phyloP scores from a whole-genome alignment of 2,888 invertebrate genomes.

The Hecatera dysodea region DNA sequence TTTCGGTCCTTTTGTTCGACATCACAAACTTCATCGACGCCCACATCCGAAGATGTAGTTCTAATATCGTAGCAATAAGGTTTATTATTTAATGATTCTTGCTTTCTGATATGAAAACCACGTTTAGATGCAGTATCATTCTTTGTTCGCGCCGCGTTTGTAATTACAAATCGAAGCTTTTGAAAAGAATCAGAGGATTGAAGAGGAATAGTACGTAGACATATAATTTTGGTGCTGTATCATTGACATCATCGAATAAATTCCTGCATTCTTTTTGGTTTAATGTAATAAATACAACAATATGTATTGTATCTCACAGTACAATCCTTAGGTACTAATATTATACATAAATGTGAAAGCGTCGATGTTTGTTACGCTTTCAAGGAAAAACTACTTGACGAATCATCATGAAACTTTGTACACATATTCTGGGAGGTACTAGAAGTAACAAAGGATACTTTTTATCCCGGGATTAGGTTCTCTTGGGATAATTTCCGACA shows the following conservation, averaged over 20 bases:
- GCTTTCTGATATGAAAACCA: conserved; percentile 23
- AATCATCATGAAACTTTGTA: no score
- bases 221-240: conserved; percentile 66
- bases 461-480: no score
- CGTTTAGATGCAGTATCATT: conserved; percentile 48
- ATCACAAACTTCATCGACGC: conserved; percentile 35
- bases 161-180: conserved; percentile 72
- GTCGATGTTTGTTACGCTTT: no score
- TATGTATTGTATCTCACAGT: no score
- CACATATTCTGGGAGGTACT: no score
- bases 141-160: conserved; percentile 73
- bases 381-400: no score
- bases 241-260: conserved; percentile 42
- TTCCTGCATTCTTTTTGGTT: conserved; percentile 35
- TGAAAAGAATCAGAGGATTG: conserved; percentile 68
- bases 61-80: conserved; percentile 29
- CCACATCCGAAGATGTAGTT: not conserved
- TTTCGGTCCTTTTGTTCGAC: conserved; percentile 63
- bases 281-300: conserved; percentile 24
- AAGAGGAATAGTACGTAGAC: conserved; percentile 61
- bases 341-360: no score
- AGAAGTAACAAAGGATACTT: no score
- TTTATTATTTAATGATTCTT: conserved; percentile 25
- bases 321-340: no score
- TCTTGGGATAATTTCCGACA: no score